Base-by-base conservation (phyloP, 2,797 vertebrate genomes). In the Iguana delicatissima region DNA sequence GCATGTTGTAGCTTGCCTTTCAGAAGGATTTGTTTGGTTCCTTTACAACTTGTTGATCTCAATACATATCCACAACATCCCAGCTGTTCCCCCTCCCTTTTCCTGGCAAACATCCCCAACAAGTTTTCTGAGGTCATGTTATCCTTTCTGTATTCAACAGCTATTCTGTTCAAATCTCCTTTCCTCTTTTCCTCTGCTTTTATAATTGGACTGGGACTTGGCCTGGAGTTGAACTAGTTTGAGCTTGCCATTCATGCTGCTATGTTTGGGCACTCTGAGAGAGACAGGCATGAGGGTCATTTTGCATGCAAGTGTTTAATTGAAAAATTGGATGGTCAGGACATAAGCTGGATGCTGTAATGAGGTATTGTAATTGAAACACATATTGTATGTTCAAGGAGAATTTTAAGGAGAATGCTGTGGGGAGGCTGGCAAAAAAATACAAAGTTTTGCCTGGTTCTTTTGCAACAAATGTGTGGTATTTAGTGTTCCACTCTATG, bases 321-420 rank as follows among this genome's bases (percentile, higher is more conserved):
- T 84, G 67, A 62, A 9, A 79, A 42, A 90, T n/a, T 59, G 29
- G 79, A 52, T 52, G 85, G 89, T 76, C 38, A 20, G 77, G 84
- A 80, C 79, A 20, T 46, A 87, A 69, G 38, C 82, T 80, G 93
- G 16, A 0, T 0, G 8, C 76, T 88, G 62, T 90, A 89, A 80
- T 69, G 86, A 79, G 26, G 80, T 22, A 79, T 84, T 87, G 59
- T 83, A 91, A 79, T 67, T 87, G 85, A 87, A 87, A 87, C 80
- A 86, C 14, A 73, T 3, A 26, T 26, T 82, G 0, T 0, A 88
- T 3, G 14, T 35, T 26, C 80, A 87, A 89, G 13, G 6, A 0
- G 50, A 91, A 38, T 76, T 84, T 18, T 29, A 90, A 87, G 85
- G 24, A 92, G 6, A 79, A 42, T 62, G 57, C 57, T 79, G 38